Evolutionary conservation across 2,113 vertebrate genomes (phyloP).

Genomic region (Taurulus bubalis): DNA sequence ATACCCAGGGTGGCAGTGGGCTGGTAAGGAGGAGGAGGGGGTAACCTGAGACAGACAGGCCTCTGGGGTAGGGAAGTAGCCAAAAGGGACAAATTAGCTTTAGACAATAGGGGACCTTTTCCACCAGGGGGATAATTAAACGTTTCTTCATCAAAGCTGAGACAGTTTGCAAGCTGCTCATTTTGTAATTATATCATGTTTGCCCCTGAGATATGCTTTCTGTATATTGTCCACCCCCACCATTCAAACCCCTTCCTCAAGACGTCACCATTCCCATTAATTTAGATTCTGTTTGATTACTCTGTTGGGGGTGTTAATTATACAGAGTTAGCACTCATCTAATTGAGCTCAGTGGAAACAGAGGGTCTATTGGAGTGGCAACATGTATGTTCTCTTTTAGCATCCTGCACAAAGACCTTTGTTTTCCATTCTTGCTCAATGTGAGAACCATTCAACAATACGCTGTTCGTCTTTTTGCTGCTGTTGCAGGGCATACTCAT

Average conservation of each 20-base stretch:
- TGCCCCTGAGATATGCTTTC: conserved; percentile 83
- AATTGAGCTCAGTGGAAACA: conserved; percentile 78
- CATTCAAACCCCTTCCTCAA: conserved; percentile 68
- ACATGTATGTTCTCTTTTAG: conserved; percentile 54
- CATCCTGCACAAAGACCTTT: conserved; percentile 72
- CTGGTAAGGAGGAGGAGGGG: conserved; percentile 73
- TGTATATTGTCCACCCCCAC: conserved; percentile 78
- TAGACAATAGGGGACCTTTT: conserved; percentile 92
- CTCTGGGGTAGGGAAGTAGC: conserved; percentile 85
- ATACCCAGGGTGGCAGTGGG: conserved; percentile 75
- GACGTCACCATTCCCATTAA: conserved; percentile 72
- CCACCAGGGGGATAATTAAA: conserved; percentile 93
- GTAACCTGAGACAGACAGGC: conserved; percentile 83
- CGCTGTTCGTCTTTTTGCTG: conserved; percentile 16
- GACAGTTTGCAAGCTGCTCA: conserved; percentile 94
- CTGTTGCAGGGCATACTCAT: conserved; percentile 4
- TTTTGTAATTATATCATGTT: conserved; percentile 91
- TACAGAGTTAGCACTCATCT: conserved; percentile 73
- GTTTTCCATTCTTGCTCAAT: conserved; percentile 52
- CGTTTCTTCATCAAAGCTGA: conserved; percentile 92
- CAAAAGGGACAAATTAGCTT: conserved; percentile 90
- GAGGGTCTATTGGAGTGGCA: conserved; percentile 73
- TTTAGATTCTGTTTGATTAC: conserved; percentile 86
- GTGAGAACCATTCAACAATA: conserved; percentile 30
- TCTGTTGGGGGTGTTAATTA: conserved; percentile 85